Conservation (phyloP, 30 jellyfish, hydroid and myxozoan genomes). For the Aurelia aurita region DNA sequence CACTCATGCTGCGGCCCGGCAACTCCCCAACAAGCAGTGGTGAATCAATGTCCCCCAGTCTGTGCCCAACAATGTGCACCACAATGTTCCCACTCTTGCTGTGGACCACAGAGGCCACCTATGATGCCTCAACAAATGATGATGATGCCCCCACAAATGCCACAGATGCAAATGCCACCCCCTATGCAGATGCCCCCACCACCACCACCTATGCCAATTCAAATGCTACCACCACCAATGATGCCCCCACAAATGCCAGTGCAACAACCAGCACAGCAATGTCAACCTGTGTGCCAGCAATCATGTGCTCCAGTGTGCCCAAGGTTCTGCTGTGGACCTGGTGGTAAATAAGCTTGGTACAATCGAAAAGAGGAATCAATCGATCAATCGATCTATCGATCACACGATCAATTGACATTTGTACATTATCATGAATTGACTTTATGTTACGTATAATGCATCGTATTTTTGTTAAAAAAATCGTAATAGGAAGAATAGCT, state of each 20-base stretch:
- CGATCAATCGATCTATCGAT: no score
- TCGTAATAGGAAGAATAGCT: no score
- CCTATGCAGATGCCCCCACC: slow-evolving; percentile 75
- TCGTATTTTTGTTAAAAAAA: no score
- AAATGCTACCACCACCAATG: neutral
- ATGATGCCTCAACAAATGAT: slow-evolving; percentile 60
- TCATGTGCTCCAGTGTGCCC: slow-evolving; percentile 85
- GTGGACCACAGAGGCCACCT: slow-evolving; percentile 74
- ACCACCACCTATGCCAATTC: slow-evolving; percentile 50
- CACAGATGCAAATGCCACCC: slow-evolving; percentile 50
- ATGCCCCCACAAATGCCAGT: slow-evolving; percentile 7
- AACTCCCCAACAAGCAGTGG: slow-evolving; percentile 67
- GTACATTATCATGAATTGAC: neutral
- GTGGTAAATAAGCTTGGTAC: slow-evolving; percentile 42
- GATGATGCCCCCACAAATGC: slow-evolving; percentile 58
- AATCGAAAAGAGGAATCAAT: no score
- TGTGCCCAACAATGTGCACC: slow-evolving; percentile 85
- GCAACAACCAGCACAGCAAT: slow-evolving; percentile 31
- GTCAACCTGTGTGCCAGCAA: slow-evolving; percentile 64
- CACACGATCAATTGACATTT: neutral
- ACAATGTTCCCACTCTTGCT: slow-evolving; percentile 76
- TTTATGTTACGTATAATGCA: no score
- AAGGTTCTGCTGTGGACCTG: slow-evolving; percentile 81
- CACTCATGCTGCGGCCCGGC: slow-evolving; percentile 77
- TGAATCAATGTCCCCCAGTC: slow-evolving; percentile 71